A percentile compares a stretch with the other conserved stretches of the same genome.
These are phyloP conservation scores for Ashinkailepas kermadecensis DNA, from an alignment of 2,888 invertebrate genomes.

Conservation along the genomic window DNA sequence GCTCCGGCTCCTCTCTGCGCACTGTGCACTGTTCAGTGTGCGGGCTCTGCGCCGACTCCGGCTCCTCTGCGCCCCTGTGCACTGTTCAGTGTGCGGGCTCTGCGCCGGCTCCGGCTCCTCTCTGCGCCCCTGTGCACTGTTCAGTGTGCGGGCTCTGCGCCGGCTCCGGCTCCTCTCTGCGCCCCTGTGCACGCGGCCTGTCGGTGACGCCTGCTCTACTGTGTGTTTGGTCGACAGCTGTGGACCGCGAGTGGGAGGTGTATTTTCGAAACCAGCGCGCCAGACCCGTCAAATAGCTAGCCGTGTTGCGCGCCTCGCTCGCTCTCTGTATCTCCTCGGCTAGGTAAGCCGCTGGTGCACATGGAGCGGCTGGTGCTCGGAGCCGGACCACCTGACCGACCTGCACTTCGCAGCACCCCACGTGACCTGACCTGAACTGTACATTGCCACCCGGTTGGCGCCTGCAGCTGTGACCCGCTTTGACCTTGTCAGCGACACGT, in stretches of 20 bases:
- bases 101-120: no score
- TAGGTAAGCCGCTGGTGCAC: neutral
- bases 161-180: no score
- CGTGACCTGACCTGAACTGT: conserved; percentile 7
- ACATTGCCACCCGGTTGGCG: neutral
- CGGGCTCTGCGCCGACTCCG: neutral
- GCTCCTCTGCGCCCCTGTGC: no score
- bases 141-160: neutral
- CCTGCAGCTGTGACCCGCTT: neutral
- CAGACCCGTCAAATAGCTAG: neutral
- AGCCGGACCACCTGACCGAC: no score
- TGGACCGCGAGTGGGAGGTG: neutral
- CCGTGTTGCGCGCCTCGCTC: neutral
- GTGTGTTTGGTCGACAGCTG: neutral
- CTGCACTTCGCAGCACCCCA: neutral
- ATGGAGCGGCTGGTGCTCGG: no score
- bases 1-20: no score
- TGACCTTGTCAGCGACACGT: neutral
- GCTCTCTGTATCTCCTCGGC: neutral
- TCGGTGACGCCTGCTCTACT: neutral
- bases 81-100: no score
- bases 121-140: no score
- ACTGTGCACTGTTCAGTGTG: no score
- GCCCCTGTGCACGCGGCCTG: no score
- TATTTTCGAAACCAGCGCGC: neutral